Evolutionary conservation across 2,797 vertebrate genomes (phyloP).

Genomic region (Sparidentex hasta): DNA sequence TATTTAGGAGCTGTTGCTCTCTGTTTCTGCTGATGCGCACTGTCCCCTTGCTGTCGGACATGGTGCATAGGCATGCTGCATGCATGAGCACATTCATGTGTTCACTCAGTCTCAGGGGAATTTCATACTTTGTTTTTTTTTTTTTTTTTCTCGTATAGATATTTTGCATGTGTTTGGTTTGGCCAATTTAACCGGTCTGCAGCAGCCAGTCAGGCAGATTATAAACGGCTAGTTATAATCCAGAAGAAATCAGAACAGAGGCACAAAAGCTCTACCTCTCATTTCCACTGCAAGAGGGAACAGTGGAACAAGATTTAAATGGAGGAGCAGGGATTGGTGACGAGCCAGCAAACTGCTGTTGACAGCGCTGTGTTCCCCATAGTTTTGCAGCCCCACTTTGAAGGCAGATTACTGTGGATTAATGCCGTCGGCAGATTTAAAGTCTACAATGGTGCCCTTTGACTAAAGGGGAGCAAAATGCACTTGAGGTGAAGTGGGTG

Average conservation of each 20-base stretch:
- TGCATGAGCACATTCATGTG: slow-evolving; percentile 14
- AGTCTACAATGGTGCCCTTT: slow-evolving; percentile 34
- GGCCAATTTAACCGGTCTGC: slow-evolving; percentile 12
- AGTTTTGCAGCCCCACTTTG: slow-evolving; percentile 59
- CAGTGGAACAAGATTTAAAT: slow-evolving; percentile 47
- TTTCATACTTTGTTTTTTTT: neutral
- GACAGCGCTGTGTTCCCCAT: slow-evolving; percentile 52
- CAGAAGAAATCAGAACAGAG: slow-evolving; percentile 46
- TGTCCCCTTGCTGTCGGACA: slow-evolving; percentile 12
- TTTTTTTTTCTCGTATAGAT: neutral
- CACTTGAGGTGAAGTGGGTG: slow-evolving; percentile 41
- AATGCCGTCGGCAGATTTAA: slow-evolving; percentile 39
- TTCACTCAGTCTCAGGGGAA: slow-evolving; percentile 14
- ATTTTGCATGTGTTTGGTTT: slow-evolving; percentile 21
- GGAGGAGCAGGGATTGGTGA: slow-evolving; percentile 37
- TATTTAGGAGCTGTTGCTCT: slow-evolving; percentile 52
- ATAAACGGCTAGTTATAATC: slow-evolving; percentile 33
- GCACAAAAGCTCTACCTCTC: slow-evolving; percentile 36
- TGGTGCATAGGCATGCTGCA: neutral
- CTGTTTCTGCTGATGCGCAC: slow-evolving; percentile 51
- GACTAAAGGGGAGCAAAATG: slow-evolving; percentile 36
- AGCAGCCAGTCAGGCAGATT: slow-evolving; percentile 15
- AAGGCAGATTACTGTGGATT: slow-evolving; percentile 67
- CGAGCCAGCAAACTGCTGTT: slow-evolving; percentile 45
- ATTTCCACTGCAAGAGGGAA: slow-evolving; percentile 29